Evolutionary conservation across 2,888 invertebrate genomes (phyloP).

Genomic region (Melangyna quadrimaculata): DNA sequence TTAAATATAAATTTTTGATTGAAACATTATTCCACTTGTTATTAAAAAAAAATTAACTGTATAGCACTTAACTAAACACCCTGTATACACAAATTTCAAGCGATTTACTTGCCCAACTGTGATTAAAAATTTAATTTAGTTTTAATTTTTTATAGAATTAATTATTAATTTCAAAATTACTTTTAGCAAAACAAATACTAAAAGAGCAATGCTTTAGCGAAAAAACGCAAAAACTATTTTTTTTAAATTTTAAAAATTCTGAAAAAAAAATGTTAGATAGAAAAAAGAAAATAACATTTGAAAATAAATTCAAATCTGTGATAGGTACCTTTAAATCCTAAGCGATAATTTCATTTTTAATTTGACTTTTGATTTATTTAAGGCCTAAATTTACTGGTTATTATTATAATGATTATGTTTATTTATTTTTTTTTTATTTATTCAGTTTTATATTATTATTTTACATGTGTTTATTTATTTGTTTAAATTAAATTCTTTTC

Average conservation of each 20-base stretch:
- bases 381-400: slow-evolving; percentile 51
- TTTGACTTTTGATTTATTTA: slow-evolving; percentile 67
- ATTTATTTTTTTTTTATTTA: background rate
- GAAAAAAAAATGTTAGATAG: slow-evolving; percentile 35
- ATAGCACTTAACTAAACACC: background rate
- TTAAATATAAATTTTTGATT: too few species aligned
- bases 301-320: background rate
- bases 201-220: slow-evolving; percentile 58
- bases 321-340: slow-evolving; percentile 60
- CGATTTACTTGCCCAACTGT: slow-evolving; percentile 57
- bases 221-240: background rate
- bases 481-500: slow-evolving; percentile 23
- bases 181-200: slow-evolving; percentile 13
- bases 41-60: background rate
- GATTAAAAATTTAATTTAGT: too few species aligned
- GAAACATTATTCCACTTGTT: background rate
- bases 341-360: slow-evolving; percentile 58
- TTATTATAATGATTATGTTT: background rate
- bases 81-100: slow-evolving; percentile 31
- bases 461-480: slow-evolving; percentile 50
- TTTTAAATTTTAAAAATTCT: background rate
- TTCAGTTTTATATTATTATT: slow-evolving; percentile 35
- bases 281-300: background rate
- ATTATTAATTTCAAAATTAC: background rate
- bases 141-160: background rate